Evolutionary conservation across 1,140 invertebrate species (phyloP).

Genomic region (Trichogramma pretiosum): DNA sequence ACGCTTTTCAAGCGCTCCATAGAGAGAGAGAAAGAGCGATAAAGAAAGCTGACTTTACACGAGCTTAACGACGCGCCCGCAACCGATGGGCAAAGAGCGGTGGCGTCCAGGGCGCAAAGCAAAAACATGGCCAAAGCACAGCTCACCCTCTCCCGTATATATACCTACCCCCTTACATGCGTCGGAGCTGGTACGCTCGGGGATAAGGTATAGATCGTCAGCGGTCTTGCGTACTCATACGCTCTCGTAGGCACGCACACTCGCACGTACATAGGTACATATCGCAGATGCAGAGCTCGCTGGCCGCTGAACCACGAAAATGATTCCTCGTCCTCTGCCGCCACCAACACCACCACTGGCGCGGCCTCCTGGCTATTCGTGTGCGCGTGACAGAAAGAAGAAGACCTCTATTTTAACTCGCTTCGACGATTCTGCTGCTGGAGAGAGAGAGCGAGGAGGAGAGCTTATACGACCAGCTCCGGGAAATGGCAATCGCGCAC

Average conservation of each 20-base stretch:
- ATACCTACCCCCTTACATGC: no score
- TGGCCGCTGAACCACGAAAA: constrained; percentile 17
- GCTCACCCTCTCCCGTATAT: no score
- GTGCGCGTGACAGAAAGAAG: not conserved
- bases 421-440: no score
- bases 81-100: constrained; percentile 3
- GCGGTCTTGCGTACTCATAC: no score
- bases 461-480: constrained; percentile 2
- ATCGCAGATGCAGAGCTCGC: not conserved
- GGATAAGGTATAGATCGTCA: no score
- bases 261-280: no score
- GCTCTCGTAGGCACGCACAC: no score
- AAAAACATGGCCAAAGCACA: no score
- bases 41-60: constrained; percentile 15
- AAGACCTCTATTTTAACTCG: constrained; percentile 13
- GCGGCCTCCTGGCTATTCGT: no score
- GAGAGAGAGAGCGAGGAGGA: not conserved
- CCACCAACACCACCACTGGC: no score
- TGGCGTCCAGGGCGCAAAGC: not conserved
- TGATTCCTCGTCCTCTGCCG: constrained; percentile 13
- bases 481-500: constrained; percentile 16
- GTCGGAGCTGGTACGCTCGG: no score
- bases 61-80: constrained; percentile 12
- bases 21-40: not conserved
- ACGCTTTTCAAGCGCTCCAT: no score